Evolutionary conservation across 2,888 invertebrate species (phyloP).

Genomic region (Nysson spinosus): DNA sequence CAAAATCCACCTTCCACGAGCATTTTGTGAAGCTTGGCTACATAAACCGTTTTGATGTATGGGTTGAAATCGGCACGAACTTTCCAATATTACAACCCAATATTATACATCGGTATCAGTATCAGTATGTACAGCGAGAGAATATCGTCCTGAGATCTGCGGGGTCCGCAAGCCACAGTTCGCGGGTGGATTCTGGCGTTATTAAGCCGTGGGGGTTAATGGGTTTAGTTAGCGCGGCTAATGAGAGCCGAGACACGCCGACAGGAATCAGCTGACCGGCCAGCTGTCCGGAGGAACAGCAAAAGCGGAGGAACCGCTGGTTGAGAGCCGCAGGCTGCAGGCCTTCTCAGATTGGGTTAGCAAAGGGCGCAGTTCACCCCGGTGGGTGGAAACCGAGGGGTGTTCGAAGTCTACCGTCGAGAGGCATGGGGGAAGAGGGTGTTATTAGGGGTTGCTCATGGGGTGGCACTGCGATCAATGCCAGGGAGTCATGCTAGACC

Average conservation of each 20-base stretch:
- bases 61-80: too few relatives aligned
- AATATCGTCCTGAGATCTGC: constrained; percentile 25
- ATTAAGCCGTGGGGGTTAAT: constrained; percentile 69
- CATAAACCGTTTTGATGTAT: constrained; percentile 1
- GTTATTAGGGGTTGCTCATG: constrained; percentile 77
- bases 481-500: constrained; percentile 74
- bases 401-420: constrained; percentile 51
- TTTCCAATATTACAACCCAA: too few relatives aligned
- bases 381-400: constrained; percentile 41
- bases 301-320: constrained; percentile 34
- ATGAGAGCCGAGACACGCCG: constrained; percentile 56
- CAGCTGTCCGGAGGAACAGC: constrained; percentile 66
- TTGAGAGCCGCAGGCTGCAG: constrained; percentile 61
- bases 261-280: constrained; percentile 72
- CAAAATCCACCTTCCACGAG: constrained; percentile 13
- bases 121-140: too few relatives aligned
- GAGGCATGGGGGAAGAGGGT: constrained; percentile 64
- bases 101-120: too few relatives aligned
- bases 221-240: constrained; percentile 67
- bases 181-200: constrained; percentile 50
- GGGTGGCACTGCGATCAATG: constrained; percentile 76
- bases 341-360: constrained; percentile 68
- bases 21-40: constrained; percentile 11
- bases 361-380: constrained; percentile 63
- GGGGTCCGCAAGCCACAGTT: constrained; percentile 46